Percentiles rank a stretch among this genome's conserved stretches.
Evolutionary conservation across 1,140 invertebrate species (phyloP).

Genomic region (Maconellicoccus hirsutus): DNA sequence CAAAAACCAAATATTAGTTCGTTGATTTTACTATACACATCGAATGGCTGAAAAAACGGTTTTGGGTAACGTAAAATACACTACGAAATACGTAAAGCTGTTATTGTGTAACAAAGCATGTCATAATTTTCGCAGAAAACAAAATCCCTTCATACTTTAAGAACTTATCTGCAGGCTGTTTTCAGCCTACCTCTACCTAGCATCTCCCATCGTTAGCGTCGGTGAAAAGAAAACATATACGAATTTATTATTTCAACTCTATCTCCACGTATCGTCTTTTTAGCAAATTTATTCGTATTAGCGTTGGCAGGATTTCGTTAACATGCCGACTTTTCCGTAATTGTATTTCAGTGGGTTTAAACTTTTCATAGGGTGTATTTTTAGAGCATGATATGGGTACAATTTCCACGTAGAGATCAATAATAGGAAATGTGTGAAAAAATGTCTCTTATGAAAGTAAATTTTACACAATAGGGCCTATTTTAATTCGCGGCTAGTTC

Average conservation of each 20-base stretch:
- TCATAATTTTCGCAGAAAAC: slow-evolving; percentile 4
- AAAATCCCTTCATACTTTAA: slow-evolving; percentile 5
- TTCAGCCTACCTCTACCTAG: background rate
- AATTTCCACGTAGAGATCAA: too few relatives aligned
- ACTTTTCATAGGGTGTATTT: too few relatives aligned
- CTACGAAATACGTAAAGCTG: background rate
- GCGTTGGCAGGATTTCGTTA: slow-evolving; percentile 2
- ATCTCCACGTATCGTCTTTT: background rate
- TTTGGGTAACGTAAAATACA: background rate
- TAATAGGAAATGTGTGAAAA: too few relatives aligned
- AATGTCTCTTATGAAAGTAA: too few relatives aligned
- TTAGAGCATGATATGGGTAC: too few relatives aligned
- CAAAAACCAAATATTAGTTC: background rate
- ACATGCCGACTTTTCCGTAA: background rate
- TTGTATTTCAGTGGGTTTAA: too few relatives aligned
- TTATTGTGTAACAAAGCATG: slow-evolving; percentile 5
- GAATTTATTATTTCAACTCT: slow-evolving; percentile 3
- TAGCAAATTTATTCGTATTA: background rate
- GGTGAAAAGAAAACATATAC: background rate
- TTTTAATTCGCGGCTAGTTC: too few relatives aligned
- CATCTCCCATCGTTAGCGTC: background rate
- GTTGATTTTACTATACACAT: background rate
- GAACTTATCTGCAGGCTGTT: background rate
- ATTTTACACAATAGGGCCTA: too few relatives aligned
- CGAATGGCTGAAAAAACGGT: background rate